Conservation (phyloP, 92 coral and sea anemone genomes). For the Bergia sp. region DNA sequence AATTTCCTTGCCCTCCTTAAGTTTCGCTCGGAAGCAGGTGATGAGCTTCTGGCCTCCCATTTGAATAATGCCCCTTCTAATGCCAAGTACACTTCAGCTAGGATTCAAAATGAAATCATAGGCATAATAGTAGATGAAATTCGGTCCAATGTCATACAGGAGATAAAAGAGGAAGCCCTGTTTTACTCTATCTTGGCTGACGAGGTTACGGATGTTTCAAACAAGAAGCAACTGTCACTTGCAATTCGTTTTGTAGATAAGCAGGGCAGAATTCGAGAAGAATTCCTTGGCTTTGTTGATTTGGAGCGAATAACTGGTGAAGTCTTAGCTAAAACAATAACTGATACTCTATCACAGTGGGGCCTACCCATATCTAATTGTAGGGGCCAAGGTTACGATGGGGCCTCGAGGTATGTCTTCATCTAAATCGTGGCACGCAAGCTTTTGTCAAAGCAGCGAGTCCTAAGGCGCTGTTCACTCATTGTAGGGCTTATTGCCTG, state of each 20-base stretch:
- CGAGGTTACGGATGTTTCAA: not conserved
- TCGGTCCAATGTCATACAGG: conserved; percentile 23
- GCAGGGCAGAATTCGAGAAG: not conserved
- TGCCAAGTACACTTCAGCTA: conserved; percentile 42
- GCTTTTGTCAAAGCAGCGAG: too few relatives aligned
- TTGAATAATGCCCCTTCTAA: not conserved
- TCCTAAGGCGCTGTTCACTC: too few relatives aligned
- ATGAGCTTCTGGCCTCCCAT: conserved; percentile 19
- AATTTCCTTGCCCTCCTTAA: conserved; percentile 48
- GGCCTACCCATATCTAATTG: too few relatives aligned
- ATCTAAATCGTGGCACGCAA: too few relatives aligned
- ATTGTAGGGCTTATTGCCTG: too few relatives aligned
- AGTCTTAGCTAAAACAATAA: too few relatives aligned
- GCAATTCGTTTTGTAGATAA: not conserved
- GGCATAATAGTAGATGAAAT: conserved; percentile 44
- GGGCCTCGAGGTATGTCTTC: too few relatives aligned
- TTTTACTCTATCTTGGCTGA: conserved; percentile 8
- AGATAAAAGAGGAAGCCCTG: conserved; percentile 41
- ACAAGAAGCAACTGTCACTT: not conserved
- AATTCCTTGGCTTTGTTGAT: too few relatives aligned
- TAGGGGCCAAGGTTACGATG: too few relatives aligned
- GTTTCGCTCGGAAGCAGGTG: conserved; percentile 54
- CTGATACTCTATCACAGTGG: too few relatives aligned
- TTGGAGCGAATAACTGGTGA: too few relatives aligned
- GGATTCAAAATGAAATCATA: conserved; percentile 42